Percentiles rank a stretch among this genome's conserved stretches.
Evolutionary conservation across 2,888 invertebrate species (phyloP).

Genomic region (Agrochola circellaris): DNA sequence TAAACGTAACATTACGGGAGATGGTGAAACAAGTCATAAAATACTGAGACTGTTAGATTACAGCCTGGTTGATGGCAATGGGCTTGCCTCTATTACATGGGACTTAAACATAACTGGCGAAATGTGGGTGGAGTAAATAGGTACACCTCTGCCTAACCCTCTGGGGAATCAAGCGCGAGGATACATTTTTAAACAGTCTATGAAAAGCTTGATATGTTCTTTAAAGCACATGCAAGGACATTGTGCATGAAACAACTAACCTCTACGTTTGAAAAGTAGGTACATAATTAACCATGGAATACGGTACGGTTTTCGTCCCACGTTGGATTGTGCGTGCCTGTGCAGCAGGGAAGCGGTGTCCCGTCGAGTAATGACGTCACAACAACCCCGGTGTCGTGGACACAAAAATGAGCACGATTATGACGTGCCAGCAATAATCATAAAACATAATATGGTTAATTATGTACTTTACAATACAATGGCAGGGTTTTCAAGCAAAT

Average conservation of each 20-base stretch:
- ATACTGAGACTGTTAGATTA: no score
- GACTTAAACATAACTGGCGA: no score
- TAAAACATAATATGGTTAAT: no score
- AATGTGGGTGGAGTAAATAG: no score
- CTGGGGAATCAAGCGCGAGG: no score
- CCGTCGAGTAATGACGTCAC: conserved; percentile 46
- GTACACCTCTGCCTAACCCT: no score
- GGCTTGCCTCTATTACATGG: no score
- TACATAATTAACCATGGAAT: conserved; percentile 2
- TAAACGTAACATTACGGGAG: neutral
- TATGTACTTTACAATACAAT: no score
- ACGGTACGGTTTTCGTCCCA: conserved; percentile 1
- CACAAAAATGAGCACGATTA: conserved; percentile 24
- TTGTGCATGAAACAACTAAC: no score
- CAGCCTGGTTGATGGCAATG: no score
- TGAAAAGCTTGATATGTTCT: neutral
- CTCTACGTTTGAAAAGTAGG: neutral
- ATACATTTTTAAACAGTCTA: no score
- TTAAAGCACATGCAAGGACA: neutral
- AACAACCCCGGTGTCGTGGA: conserved; percentile 14
- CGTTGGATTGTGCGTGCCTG: conserved; percentile 12
- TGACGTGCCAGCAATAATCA: conserved; percentile 20
- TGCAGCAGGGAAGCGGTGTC: conserved; percentile 7
- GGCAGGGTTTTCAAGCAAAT: neutral
- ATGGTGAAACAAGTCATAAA: neutral